Evolutionary conservation across 2,888 invertebrate genomes (phyloP), one percentile per base, ranked within the genome.

Genomic region (Polydrusus cervinus): DNA sequence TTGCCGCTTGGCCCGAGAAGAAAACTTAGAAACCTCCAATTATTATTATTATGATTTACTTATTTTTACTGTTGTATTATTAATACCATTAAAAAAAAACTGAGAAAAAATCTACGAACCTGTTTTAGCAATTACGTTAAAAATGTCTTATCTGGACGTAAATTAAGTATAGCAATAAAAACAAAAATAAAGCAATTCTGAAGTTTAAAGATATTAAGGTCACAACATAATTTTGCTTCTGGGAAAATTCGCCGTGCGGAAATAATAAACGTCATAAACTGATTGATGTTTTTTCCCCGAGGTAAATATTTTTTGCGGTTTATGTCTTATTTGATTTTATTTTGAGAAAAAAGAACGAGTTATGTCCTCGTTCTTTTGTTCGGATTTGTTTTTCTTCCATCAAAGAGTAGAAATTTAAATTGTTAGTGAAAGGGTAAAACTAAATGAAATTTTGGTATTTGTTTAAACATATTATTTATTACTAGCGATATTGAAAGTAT

Each of bases 221-320:
- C 61, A 20, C 61, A 61, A 43, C 20, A 43, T 38, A 61, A 61
- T 61, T 61, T 61, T 61, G 40, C 43, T 16, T 43, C 40, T 38
- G 38, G 61, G 16, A 43, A 61, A 61, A 43, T 61, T 61, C 61
- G n/a, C 43, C 61, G 40, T 38, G 61, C 61, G 43, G 43, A 61
- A 61, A 61, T 61, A 61, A 61, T 61, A 61, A 61, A 43, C 61
- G 61, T 61, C 61, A 61, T 61, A 61, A 61, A 43, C 43, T 61
- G 61, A 61, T 43, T 61, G 61, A 61, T 61, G 61, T 55, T 67
- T 67, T 67, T 67, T 18, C 7, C 34, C 40, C 61, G 61, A 61
- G 61, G 43, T 38, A 61, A 61, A 61, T 43, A 61, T 43, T 61
- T 61, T 61, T 61, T 61, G 61, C 38, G 61, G 61, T 61, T 61